These are phyloP conservation scores for Gastracanthus pulcherrimus DNA, from an alignment of 2,888 invertebrate species.

Conservation along the genomic window DNA sequence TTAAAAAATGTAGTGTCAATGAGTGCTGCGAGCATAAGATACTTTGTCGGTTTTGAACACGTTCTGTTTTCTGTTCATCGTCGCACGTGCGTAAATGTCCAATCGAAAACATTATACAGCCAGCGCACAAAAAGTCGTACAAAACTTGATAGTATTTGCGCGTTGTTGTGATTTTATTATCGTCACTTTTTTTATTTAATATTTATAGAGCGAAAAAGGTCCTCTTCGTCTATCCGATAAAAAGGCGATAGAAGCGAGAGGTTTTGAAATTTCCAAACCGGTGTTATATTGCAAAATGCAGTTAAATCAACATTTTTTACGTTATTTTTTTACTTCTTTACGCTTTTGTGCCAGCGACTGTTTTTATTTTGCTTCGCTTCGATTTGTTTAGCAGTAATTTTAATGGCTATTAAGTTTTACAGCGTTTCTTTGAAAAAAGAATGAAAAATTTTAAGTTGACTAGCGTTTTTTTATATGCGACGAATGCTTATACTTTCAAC, in stretches of 20 bases:
- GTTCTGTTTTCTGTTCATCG: constrained; percentile 46
- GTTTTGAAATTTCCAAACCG: constrained; percentile 38
- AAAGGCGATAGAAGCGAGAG: constrained; percentile 12
- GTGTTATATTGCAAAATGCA: constrained; percentile 46
- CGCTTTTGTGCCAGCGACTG: constrained; percentile 57
- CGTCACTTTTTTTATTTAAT: constrained; percentile 50
- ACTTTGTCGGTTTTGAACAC: constrained; percentile 49
- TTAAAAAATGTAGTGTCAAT: constrained; percentile 40
- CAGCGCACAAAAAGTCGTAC: constrained; percentile 53
- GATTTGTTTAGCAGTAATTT: constrained; percentile 54
- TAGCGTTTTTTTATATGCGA: constrained; percentile 27
- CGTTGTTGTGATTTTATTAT: constrained; percentile 57
- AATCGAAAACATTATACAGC: constrained; percentile 29
- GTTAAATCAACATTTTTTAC: constrained; percentile 53
- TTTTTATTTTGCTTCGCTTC: constrained; percentile 59
- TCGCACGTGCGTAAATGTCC: constrained; percentile 50
- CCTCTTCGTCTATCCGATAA: not conserved
- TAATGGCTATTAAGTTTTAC: constrained; percentile 56
- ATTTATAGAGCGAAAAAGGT: constrained; percentile 45
- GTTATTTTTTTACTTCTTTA: constrained; percentile 47
- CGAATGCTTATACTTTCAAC: constrained; percentile 13
- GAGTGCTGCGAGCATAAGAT: constrained; percentile 55
- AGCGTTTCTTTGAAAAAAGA: constrained; percentile 41
- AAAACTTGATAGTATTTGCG: constrained; percentile 57
- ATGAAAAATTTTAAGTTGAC: constrained; percentile 32